Conservation (phyloP, 92 coral and sea anemone genomes). For the Ricordea florida region DNA sequence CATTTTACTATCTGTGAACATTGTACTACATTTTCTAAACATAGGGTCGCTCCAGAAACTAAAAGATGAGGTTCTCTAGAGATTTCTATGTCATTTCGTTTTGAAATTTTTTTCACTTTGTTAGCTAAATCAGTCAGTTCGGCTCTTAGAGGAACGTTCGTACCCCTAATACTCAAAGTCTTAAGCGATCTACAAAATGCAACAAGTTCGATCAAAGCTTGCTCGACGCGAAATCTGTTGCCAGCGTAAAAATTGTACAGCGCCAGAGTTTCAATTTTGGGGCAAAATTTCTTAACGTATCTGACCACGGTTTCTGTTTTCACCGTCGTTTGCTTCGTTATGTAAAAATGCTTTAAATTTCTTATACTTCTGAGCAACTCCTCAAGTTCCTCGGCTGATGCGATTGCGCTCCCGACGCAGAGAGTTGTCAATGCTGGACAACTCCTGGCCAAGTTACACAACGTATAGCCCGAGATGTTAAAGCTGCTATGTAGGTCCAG, state of each 20-base stretch:
- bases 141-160: slow-evolving; percentile 76
- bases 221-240: slow-evolving; percentile 59
- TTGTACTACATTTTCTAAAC: slow-evolving; percentile 58
- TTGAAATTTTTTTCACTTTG: slow-evolving; percentile 50
- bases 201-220: slow-evolving; percentile 60
- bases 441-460: slow-evolving; percentile 48
- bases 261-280: slow-evolving; percentile 62
- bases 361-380: slow-evolving; percentile 47
- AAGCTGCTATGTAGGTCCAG: slow-evolving; percentile 83
- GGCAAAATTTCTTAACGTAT: slow-evolving; percentile 50
- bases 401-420: slow-evolving; percentile 74
- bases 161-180: slow-evolving; percentile 71
- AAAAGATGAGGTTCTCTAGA: slow-evolving; percentile 64
- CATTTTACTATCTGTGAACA: not conserved
- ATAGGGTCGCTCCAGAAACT: slow-evolving; percentile 45
- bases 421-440: slow-evolving; percentile 59
- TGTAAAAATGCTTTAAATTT: slow-evolving; percentile 62
- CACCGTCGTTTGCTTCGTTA: slow-evolving; percentile 74
- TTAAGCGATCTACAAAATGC: slow-evolving; percentile 44
- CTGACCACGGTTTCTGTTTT: slow-evolving; percentile 68
- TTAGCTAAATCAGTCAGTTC: slow-evolving; percentile 65
- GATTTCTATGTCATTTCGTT: slow-evolving; percentile 61
- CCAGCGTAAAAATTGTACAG: slow-evolving; percentile 77
- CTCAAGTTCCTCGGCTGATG: slow-evolving; percentile 68
- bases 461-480: slow-evolving; percentile 62